Percentiles rank a stretch among this genome's conserved stretches.
phyloP scores from a whole-genome alignment of 2,888 invertebrate species.

The Drosophila leonis region DNA sequence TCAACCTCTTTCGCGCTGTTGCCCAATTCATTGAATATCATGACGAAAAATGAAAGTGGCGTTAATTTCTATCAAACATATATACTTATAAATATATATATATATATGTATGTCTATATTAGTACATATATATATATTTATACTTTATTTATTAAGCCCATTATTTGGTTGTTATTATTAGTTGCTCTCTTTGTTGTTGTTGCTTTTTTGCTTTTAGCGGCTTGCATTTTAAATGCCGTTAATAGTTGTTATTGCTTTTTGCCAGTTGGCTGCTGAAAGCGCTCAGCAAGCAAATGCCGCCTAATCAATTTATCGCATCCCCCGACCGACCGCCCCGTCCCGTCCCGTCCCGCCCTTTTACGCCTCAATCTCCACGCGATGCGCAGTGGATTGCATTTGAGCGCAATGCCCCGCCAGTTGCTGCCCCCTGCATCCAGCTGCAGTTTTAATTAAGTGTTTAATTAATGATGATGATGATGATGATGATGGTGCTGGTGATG shows the following conservation, averaged over 20 bases:
- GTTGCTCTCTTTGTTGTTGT: slow-evolving; percentile 22
- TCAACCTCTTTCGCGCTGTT: neutral
- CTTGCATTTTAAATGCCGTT: slow-evolving; percentile 44
- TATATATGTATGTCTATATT: neutral
- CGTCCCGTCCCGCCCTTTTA: neutral
- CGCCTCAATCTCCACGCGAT: slow-evolving; percentile 6
- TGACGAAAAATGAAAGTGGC: slow-evolving; percentile 40
- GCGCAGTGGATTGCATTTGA: slow-evolving; percentile 19
- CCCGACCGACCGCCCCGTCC: neutral
- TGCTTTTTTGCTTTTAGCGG: slow-evolving; percentile 42
- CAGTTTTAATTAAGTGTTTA: slow-evolving; percentile 80
- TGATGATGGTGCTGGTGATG: slow-evolving; percentile 11
- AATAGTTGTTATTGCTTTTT: slow-evolving; percentile 31
- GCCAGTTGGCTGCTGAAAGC: slow-evolving; percentile 38
- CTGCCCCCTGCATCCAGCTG: slow-evolving; percentile 36
- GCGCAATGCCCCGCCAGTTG: neutral
- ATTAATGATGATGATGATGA: slow-evolving; percentile 69
- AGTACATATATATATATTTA: neutral
- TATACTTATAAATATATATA: neutral
- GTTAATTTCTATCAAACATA: slow-evolving; percentile 21
- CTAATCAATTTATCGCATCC: slow-evolving; percentile 53
- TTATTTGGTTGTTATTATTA: slow-evolving; percentile 45
- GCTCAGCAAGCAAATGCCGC: slow-evolving; percentile 49
- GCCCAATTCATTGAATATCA: slow-evolving; percentile 12
- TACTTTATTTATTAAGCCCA: slow-evolving; percentile 36